phyloP scores from a whole-genome alignment of 2,113 vertebrate genomes.

The Zootoca vivipara region DNA sequence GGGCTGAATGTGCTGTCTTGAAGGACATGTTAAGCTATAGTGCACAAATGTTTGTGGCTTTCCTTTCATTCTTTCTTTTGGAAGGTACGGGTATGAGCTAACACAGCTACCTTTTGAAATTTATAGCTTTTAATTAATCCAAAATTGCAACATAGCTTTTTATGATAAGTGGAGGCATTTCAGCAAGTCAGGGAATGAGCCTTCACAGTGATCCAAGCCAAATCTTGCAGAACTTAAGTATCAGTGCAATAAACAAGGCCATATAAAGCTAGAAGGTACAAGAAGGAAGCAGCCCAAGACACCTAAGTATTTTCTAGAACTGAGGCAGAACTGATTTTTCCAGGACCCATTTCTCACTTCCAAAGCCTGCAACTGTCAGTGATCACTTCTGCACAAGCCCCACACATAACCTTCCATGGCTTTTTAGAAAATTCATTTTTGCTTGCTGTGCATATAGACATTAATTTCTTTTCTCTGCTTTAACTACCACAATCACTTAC shows the following conservation, averaged over 20 bases:
- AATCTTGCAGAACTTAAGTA: conserved; percentile 57
- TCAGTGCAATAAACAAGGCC: conserved; percentile 41
- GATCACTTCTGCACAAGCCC: background rate
- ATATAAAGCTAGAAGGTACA: conserved; percentile 16
- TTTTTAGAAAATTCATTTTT: background rate
- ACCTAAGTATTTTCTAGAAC: background rate
- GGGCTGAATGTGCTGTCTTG: background rate
- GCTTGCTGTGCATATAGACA: background rate
- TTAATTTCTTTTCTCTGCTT: background rate
- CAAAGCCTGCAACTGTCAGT: no score
- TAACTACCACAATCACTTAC: background rate
- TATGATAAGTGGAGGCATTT: conserved; percentile 58
- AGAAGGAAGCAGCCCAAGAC: conserved; percentile 25
- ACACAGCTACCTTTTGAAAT: conserved; percentile 42
- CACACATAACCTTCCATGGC: background rate
- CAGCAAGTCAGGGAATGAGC: conserved; percentile 55
- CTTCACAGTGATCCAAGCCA: conserved; percentile 31
- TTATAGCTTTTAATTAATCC: conserved; percentile 77
- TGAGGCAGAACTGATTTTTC: conserved; percentile 3
- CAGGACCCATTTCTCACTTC: background rate
- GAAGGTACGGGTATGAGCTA: conserved; percentile 28
- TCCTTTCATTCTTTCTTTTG: rapidly evolving
- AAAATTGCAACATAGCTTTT: conserved; percentile 63
- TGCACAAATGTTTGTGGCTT: background rate
- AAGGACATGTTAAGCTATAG: rapidly evolving